Percentiles rank a stretch among this genome's conserved stretches.
Conservation (phyloP, 2,888 invertebrate species). For the Platycnemis pennipes region DNA sequence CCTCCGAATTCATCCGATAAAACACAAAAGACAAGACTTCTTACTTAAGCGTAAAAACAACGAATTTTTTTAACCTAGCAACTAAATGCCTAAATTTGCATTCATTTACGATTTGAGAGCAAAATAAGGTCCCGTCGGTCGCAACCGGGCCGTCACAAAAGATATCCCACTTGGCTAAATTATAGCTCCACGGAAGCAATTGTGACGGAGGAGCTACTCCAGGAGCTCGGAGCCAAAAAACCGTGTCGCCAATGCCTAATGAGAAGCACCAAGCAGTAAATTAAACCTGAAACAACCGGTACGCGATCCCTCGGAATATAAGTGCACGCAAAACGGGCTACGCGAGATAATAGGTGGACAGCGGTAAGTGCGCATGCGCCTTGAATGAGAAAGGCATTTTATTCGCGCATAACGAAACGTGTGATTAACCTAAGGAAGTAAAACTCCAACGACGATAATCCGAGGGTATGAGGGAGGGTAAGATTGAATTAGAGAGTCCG, state of each 20-base stretch:
- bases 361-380: neutral
- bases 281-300: neutral
- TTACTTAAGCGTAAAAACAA: too few relatives aligned
- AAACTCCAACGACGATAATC: neutral
- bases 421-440: neutral
- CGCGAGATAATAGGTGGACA: neutral
- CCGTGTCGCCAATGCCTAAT: neutral
- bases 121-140: too few relatives aligned
- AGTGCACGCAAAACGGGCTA: neutral
- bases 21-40: too few relatives aligned
- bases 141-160: neutral
- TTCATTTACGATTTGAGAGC: neutral
- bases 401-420: neutral
- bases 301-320: neutral
- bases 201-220: neutral
- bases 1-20: too few relatives aligned
- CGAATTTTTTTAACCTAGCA: neutral
- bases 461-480: neutral
- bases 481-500: slow-evolving; percentile 2
- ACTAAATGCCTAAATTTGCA: neutral
- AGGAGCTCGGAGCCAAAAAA: neutral
- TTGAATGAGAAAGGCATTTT: neutral
- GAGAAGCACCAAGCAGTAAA: neutral
- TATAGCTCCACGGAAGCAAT: neutral
- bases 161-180: neutral